A percentile compares a stretch with the other conserved stretches of the same genome.
Evolutionary conservation across 2,113 vertebrate genomes (phyloP).

Genomic region (Rhagologus leucostigma): DNA sequence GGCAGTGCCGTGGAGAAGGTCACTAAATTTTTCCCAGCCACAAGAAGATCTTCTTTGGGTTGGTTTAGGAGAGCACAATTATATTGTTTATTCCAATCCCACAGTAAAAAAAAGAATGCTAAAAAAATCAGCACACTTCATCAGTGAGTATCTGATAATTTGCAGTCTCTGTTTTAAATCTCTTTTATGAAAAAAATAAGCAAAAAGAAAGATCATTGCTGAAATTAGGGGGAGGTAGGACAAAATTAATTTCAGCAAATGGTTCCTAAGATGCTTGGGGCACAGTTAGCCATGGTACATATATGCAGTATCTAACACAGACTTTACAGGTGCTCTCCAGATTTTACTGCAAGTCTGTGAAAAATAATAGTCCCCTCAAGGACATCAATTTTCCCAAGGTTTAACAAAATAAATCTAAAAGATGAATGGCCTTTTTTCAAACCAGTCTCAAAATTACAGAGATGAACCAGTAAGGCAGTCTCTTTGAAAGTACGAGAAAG

Average conservation of each 20-base stretch:
- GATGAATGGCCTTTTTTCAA: not conserved
- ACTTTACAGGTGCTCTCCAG: not conserved
- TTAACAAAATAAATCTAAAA: not conserved
- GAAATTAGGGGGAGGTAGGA: not conserved
- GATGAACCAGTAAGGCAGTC: not conserved
- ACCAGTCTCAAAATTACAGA: not conserved
- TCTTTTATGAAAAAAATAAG: not conserved
- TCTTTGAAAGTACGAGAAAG: not conserved
- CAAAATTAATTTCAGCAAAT: not conserved
- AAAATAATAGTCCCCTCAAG: not conserved
- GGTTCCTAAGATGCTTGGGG: not conserved
- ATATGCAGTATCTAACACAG: not conserved
- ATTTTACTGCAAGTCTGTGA: not conserved
- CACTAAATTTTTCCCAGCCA: not conserved
- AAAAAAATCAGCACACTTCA: not conserved
- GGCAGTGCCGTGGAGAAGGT: not conserved
- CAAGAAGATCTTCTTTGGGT: not conserved
- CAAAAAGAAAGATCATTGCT: not conserved
- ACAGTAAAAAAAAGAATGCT: not conserved
- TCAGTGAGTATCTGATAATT: not conserved
- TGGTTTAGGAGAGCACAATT: not conserved
- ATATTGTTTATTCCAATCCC: not conserved
- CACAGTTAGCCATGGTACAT: rapidly evolving
- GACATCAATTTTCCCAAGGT: not conserved
- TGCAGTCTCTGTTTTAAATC: not conserved